Conservation (phyloP, 2,888 invertebrate species). For the Strigamia crassipes region DNA sequence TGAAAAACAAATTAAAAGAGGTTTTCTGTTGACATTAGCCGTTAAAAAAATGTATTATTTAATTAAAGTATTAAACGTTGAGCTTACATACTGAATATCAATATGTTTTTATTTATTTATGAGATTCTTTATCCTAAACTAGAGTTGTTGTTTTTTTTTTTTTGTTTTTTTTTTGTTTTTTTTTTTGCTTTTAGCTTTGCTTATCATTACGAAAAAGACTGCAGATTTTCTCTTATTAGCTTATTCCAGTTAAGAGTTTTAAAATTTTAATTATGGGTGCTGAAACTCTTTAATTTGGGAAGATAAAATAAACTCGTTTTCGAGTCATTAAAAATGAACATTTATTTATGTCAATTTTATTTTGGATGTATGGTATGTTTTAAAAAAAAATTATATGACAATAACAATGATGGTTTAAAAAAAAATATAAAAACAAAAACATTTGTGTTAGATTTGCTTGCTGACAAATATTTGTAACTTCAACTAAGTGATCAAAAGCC, state of each 20-base stretch:
- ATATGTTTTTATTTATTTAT: too few species aligned
- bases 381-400: too few species aligned
- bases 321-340: neutral
- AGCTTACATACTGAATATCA: too few species aligned
- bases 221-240: conserved; percentile 3
- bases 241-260: neutral
- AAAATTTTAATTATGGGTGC: conserved; percentile 32
- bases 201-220: conserved; percentile 20
- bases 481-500: too few species aligned
- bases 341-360: too few species aligned
- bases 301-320: neutral
- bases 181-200: neutral
- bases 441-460: too few species aligned
- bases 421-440: too few species aligned
- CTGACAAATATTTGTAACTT: too few species aligned
- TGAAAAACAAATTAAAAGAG: conserved; percentile 18
- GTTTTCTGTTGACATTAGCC: neutral
- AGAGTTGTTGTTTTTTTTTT: neutral
- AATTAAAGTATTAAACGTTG: too few species aligned
- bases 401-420: too few species aligned
- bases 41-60: neutral
- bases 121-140: neutral
- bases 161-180: neutral
- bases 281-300: conserved; percentile 17
- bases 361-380: too few species aligned